Evolutionary conservation across 2,888 invertebrate genomes (phyloP).

Genomic region (Morpho deidamia): DNA sequence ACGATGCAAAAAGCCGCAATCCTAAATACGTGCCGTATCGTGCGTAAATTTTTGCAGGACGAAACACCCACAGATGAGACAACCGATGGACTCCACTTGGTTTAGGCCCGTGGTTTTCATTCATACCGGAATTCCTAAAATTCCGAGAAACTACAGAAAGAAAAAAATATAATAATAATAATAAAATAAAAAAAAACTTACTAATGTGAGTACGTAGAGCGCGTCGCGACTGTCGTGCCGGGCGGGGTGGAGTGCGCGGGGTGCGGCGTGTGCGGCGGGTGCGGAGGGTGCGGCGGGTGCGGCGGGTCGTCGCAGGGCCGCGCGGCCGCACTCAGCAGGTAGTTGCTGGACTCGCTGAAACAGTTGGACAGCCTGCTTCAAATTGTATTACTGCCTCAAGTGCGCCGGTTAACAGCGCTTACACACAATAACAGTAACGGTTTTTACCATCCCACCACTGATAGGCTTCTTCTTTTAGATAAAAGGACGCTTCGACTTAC

Average conservation of each 20-base stretch:
- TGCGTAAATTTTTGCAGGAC: too few relatives aligned
- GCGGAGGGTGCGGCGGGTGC: slow-evolving; percentile 34
- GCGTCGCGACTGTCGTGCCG: background rate
- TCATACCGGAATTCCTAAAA: too few relatives aligned
- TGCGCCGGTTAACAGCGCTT: slow-evolving; percentile 30
- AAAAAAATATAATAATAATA: too few relatives aligned
- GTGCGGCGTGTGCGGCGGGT: slow-evolving; percentile 37
- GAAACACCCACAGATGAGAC: too few relatives aligned
- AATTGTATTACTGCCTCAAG: slow-evolving; percentile 75
- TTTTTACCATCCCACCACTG: too few relatives aligned
- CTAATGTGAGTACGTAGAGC: slow-evolving; percentile 16
- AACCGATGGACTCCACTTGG: too few relatives aligned
- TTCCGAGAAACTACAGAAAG: too few relatives aligned
- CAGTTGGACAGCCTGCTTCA: slow-evolving; percentile 75
- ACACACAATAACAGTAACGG: background rate
- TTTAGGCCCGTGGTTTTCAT: too few relatives aligned
- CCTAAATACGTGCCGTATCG: too few relatives aligned
- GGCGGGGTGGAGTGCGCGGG: slow-evolving; percentile 21
- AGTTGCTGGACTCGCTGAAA: slow-evolving; percentile 75
- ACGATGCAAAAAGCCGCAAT: too few relatives aligned
- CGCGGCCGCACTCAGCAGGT: slow-evolving; percentile 65
- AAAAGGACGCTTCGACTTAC: too few relatives aligned
- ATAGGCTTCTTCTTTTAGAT: too few relatives aligned
- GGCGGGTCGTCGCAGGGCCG: slow-evolving; percentile 53
- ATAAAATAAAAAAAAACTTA: slow-evolving; percentile 4